phyloP scores from a whole-genome alignment of 2,797 vertebrate genomes.

The Hephaestus fuliginosus region DNA sequence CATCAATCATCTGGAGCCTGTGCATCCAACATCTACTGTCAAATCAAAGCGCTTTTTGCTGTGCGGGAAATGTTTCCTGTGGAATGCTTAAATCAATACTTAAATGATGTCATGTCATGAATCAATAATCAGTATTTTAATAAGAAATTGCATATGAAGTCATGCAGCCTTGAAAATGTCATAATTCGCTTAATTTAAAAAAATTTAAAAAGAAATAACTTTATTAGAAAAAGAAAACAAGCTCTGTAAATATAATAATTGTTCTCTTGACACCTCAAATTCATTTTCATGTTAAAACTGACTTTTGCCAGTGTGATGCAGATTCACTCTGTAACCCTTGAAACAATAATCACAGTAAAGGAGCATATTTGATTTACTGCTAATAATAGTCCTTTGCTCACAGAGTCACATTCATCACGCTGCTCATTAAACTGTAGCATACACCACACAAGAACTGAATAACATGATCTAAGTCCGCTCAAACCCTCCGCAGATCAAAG shows the following conservation, averaged over 20 bases:
- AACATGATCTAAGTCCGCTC: not conserved
- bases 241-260: not conserved
- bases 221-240: too few species aligned
- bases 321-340: not conserved
- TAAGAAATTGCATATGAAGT: not conserved
- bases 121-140: not conserved
- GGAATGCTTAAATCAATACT: not conserved
- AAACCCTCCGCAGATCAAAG: not conserved
- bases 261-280: not conserved
- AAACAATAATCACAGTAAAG: not conserved
- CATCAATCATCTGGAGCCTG: not conserved
- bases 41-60: slow-evolving; percentile 8
- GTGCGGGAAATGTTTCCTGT: not conserved
- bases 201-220: too few species aligned
- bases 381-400: not conserved
- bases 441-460: not conserved
- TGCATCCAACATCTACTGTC: not conserved
- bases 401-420: not conserved
- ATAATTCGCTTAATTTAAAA: not conserved
- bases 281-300: not conserved
- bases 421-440: not conserved
- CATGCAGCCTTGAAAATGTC: not conserved
- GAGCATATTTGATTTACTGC: not conserved
- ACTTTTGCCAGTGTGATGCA: not conserved
- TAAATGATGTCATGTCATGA: not conserved